Evolutionary conservation across 2,797 vertebrate species (phyloP).

Genomic region (Pelochelys cantorii): DNA sequence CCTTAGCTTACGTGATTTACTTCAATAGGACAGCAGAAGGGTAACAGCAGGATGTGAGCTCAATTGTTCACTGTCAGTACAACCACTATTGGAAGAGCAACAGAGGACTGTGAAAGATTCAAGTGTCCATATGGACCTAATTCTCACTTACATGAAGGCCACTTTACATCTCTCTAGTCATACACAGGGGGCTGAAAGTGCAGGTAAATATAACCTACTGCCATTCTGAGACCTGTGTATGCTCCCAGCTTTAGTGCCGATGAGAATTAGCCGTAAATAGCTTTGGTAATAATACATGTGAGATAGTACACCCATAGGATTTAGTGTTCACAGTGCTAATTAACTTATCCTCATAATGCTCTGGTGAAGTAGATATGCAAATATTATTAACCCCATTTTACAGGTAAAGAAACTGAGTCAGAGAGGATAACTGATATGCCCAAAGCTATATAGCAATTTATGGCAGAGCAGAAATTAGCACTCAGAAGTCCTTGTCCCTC

Average conservation of each 20-base stretch:
- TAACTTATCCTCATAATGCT: not conserved
- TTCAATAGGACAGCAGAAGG: not conserved
- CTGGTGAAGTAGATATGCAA: not conserved
- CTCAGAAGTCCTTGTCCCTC: not conserved
- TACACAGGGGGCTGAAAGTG: not conserved
- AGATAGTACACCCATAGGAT: not conserved
- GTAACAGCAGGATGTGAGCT: too few species aligned
- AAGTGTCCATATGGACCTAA: too few species aligned
- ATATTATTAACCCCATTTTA: not conserved
- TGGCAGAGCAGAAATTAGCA: not conserved
- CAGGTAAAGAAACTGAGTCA: not conserved
- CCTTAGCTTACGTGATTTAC: rapidly evolving
- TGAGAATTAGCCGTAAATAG: not conserved
- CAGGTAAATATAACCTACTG: not conserved
- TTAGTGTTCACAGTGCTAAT: not conserved
- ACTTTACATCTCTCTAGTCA: not conserved
- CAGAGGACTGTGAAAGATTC: not conserved
- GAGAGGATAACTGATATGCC: not conserved
- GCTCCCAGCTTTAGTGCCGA: not conserved
- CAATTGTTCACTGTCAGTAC: not conserved
- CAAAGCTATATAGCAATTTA: not conserved
- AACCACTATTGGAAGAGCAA: not conserved
- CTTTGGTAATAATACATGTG: not conserved
- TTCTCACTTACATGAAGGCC: not conserved
- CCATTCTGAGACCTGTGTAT: not conserved